A percentile compares a stretch with the other conserved stretches of the same genome.
Evolutionary conservation across 2,113 vertebrate genomes (phyloP).

Genomic region (Takifugu bimaculatus): DNA sequence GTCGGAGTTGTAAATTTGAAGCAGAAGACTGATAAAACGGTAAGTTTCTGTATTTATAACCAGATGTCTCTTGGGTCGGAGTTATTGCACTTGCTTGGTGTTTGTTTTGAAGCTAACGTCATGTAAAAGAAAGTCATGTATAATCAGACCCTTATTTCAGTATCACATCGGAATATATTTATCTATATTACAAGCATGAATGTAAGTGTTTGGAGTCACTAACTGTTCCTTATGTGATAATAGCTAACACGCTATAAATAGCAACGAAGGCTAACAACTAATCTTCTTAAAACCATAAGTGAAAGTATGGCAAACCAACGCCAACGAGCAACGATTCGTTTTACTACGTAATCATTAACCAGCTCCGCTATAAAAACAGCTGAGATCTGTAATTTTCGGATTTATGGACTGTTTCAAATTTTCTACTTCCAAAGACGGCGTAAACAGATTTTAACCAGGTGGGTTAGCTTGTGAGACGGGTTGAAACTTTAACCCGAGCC

Average conservation of each 20-base stretch:
- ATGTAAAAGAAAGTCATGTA: no score
- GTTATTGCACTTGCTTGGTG: conserved; percentile 14
- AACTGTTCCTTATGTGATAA: no score
- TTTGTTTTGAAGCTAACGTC: conserved; percentile 35
- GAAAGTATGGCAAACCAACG: neutral
- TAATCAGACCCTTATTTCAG: no score
- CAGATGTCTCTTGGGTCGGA: neutral
- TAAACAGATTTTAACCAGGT: no score
- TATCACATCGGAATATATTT: no score
- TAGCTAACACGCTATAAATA: neutral
- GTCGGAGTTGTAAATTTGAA: neutral
- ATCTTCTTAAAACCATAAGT: neutral
- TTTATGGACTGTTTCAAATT: no score
- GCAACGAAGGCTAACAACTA: neutral
- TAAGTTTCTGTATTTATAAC: conserved; percentile 22
- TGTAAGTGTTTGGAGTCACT: no score
- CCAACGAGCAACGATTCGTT: neutral
- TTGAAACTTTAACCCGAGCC: no score
- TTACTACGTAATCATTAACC: neutral
- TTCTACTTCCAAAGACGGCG: no score
- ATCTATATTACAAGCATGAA: no score
- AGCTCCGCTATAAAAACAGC: neutral
- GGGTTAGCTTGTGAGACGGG: no score
- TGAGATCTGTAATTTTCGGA: no score
- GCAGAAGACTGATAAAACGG: conserved; percentile 27